Base-by-base conservation (phyloP, 2,888 invertebrate genomes). In the Disparrhopalites patrizii region DNA sequence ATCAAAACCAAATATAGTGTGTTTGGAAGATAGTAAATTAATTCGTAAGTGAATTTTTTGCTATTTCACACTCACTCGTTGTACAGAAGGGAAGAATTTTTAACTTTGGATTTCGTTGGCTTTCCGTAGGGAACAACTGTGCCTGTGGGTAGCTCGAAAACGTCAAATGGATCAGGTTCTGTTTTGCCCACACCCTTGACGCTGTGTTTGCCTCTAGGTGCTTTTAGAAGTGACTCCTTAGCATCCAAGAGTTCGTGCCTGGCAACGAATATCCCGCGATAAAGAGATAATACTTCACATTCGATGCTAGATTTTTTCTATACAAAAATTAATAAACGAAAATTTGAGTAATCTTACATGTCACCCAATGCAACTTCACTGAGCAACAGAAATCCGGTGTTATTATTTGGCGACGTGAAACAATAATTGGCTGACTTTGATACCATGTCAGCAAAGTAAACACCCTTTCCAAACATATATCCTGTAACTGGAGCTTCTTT, bases 381-480 rank as follows among this genome's bases (percentile, higher is more conserved):
- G 0, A 99, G 84, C 76, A 99, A 77, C 81, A 99, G 77, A 43
- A 97, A 79, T 30, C 96, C 98, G n/a, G 85, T 85, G 30, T 23
- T 40, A 33, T 56, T 36, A 47, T 47, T 86, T 87, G 25, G 78
- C 76, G 13, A 81, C 82, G 72, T 82, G 86, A 1, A 86, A 81
- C 97, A 98, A 80, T 97, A 98, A 81, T 97, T 97, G 8, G 97
- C 97, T 0, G 95, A 95, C 79, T 99, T 99, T 7, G 94, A 92
- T 1, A 97, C 96, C 95, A 97, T 97, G 80, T 99, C 98, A 10
- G 97, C 97, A 81, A 98, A 73, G 81, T 96, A 96, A 65, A 92
- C 85, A 77, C 97, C 99, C 82, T 98, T 99, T 69, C 98, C 98
- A 80, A 99, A 99, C 98, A 99, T 98, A 81, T 92, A 92, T 73